Conservation (phyloP, 2,888 invertebrate genomes). For the Nudaria mundana region DNA sequence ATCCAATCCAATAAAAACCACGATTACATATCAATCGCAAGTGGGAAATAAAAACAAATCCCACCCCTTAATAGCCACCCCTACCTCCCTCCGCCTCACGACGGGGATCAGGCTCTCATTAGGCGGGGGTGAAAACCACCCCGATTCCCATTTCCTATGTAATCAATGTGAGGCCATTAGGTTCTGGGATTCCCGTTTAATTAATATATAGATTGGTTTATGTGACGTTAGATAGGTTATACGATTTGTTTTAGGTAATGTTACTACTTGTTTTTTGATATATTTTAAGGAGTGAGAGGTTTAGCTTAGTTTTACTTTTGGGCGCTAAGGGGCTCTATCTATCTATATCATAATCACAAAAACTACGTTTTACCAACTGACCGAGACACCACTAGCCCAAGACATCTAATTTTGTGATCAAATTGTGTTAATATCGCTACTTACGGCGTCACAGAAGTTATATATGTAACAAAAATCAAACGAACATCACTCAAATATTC, state of each 20-base stretch:
- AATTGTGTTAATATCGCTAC: too few relatives aligned
- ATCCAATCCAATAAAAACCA: slow-evolving; percentile 5
- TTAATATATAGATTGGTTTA: slow-evolving; percentile 40
- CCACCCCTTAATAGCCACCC: slow-evolving; percentile 28
- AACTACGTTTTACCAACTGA: too few relatives aligned
- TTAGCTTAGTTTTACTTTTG: too few relatives aligned
- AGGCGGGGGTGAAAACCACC: slow-evolving; percentile 40
- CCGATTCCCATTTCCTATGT: slow-evolving; percentile 44
- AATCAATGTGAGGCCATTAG: slow-evolving; percentile 74
- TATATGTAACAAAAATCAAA: too few relatives aligned
- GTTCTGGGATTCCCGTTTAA: slow-evolving; percentile 37
- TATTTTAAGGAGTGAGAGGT: too few relatives aligned
- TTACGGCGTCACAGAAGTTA: too few relatives aligned
- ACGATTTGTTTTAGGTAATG: not conserved
- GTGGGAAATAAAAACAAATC: slow-evolving; percentile 20
- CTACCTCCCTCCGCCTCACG: slow-evolving; percentile 21
- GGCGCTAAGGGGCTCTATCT: too few relatives aligned
- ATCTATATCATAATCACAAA: too few relatives aligned
- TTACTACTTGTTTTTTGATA: not conserved
- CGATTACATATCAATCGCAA: slow-evolving; percentile 16
- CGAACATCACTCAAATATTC: too few relatives aligned
- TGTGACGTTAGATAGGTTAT: slow-evolving; percentile 3
- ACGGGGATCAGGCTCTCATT: slow-evolving; percentile 48
- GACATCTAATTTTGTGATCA: too few relatives aligned
- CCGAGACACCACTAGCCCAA: too few relatives aligned